Base-by-base conservation (phyloP, 2,888 invertebrate species). In the Campoplex nolae region DNA sequence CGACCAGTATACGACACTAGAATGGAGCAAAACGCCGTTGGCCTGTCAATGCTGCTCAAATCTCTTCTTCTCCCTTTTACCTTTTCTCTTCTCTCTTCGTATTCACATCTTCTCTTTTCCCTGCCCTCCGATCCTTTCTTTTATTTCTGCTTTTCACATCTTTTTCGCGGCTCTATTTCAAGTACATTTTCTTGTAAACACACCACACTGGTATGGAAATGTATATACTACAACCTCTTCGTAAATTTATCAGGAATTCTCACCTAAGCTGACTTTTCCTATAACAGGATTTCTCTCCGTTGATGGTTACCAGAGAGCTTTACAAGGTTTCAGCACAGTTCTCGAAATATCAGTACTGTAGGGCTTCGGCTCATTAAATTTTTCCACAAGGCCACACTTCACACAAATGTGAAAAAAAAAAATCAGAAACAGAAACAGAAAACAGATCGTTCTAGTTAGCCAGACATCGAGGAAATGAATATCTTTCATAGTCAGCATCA, bases 11-110 rank as follows among this genome's bases (percentile, higher is more conserved):
- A 6, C 79, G 79, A 79, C 79, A 79, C 70, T 79, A 79, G 79
- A 79, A 79, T 79, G 79, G 79, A 70, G 79, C 70, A 70, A 70
- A 79, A 79, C 79, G 70, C 79, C 70, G 79, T 79, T 79, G 38
- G 70, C 79, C 79, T 79, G 79, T 79, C 79, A 79, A 70, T 79
- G 79, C 79, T 56, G 56, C 70, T 79, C 70, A 56, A n/a, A 79
- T 79, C 79, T 79, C 79, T 79, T 79, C 70, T 70, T 78, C 78
- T 70, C 70, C 32, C 32, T 62, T 62, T 28, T 62, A 62, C 62
- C 62, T 62, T 62, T 62, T 62, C 32, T 62, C 62, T 62, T 32
- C 62, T 62, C 62, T 62, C 62, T 62, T 32, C 62, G 62, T 18
- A n/a, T n/a, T 51, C 51, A 2, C 51, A 51, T 51, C 28, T 13